These are phyloP conservation scores for Mellivora capensis DNA, from an alignment of 2,113 vertebrate species.

Conservation along the genomic window DNA sequence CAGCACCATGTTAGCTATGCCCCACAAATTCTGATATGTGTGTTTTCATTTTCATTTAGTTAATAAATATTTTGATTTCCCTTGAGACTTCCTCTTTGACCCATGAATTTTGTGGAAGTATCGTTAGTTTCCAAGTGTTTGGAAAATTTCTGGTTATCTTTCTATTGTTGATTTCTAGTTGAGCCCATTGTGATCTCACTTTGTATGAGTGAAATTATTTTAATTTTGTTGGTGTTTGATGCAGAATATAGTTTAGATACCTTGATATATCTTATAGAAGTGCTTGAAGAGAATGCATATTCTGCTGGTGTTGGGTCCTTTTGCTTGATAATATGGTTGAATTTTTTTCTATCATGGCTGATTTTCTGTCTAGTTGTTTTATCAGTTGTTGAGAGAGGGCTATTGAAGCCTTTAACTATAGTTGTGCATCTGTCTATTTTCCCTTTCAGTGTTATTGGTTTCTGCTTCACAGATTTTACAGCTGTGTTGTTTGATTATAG, in stretches of 20 bases:
- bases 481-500: background rate
- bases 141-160: background rate
- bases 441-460: background rate
- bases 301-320: background rate
- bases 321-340: background rate
- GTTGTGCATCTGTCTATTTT: background rate
- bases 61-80: background rate
- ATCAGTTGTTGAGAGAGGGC: background rate
- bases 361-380: background rate
- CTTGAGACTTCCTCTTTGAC: background rate
- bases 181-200: background rate
- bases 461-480: background rate
- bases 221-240: background rate
- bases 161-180: background rate
- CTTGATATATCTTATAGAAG: background rate
- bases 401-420: background rate
- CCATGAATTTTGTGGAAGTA: background rate
- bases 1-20: background rate
- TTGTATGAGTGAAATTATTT: background rate
- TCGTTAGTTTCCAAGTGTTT: background rate
- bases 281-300: background rate
- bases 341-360: background rate
- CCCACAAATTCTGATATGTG: background rate
- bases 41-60: background rate
- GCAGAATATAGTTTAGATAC: background rate